A percentile compares a stretch with the other conserved stretches of the same genome.
phyloP scores from a whole-genome alignment of 2,888 invertebrate genomes.

The Watsonalla cultraria region DNA sequence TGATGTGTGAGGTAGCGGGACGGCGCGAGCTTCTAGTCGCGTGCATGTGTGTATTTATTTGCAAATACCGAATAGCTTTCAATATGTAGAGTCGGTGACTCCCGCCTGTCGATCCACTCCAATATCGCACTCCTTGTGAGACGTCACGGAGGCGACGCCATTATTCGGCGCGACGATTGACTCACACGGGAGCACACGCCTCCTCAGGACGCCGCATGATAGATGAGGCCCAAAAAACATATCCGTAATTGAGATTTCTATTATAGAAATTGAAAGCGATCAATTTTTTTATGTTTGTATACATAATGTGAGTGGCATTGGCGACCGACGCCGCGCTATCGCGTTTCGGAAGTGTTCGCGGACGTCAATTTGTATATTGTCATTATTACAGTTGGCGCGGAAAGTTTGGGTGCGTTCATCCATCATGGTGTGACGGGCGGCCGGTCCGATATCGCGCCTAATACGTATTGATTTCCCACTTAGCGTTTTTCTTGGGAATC shows the following conservation, averaged over 20 bases:
- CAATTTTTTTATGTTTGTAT: conserved; percentile 72
- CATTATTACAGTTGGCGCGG: conserved; percentile 73
- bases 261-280: conserved; percentile 72
- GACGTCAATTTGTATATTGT: conserved; percentile 79
- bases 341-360: conserved; percentile 70
- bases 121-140: conserved; percentile 68
- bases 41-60: conserved; percentile 73
- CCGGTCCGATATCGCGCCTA: conserved; percentile 76
- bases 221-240: conserved; percentile 74
- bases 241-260: conserved; percentile 77
- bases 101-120: conserved; percentile 73
- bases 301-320: conserved; percentile 71
- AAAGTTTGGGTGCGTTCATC: conserved; percentile 74
- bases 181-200: conserved; percentile 53
- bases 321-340: conserved; percentile 52
- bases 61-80: conserved; percentile 74
- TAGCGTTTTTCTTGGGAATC: conserved; percentile 76
- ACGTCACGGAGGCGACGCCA: conserved; percentile 64
- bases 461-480: conserved; percentile 79
- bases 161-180: conserved; percentile 67
- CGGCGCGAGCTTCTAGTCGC: conserved; percentile 35
- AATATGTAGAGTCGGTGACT: conserved; percentile 73
- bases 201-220: conserved; percentile 62
- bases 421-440: conserved; percentile 74
- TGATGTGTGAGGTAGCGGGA: conserved; percentile 54